Conservation (phyloP, 2,113 vertebrate genomes). For the Sander lucioperca region DNA sequence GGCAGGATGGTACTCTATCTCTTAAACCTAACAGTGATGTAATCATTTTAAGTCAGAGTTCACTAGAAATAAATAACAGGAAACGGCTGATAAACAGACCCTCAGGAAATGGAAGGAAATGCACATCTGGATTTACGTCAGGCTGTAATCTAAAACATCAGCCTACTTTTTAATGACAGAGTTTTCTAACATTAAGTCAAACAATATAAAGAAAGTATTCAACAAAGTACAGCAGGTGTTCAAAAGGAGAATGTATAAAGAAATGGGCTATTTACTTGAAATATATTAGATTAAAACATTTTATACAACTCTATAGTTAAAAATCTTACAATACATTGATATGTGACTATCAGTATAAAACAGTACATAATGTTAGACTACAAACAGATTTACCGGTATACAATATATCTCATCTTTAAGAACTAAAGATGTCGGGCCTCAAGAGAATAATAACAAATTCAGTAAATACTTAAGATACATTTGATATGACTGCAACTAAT, state of each 20-base stretch:
- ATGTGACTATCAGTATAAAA: slow-evolving; percentile 22
- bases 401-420: neutral
- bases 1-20: neutral
- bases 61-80: slow-evolving; percentile 52
- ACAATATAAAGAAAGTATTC: neutral
- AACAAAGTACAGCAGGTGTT: slow-evolving; percentile 23
- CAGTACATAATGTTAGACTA: slow-evolving; percentile 17
- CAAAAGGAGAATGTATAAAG: slow-evolving; percentile 49
- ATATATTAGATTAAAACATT: slow-evolving; percentile 65
- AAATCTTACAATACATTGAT: slow-evolving; percentile 36
- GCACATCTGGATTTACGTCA: slow-evolving; percentile 45
- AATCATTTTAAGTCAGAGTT: slow-evolving; percentile 17
- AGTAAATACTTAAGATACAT: neutral
- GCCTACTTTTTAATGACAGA: neutral
- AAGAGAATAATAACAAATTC: neutral
- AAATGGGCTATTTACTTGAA: slow-evolving; percentile 38
- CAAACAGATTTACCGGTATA: slow-evolving; percentile 6
- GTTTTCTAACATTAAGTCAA: neutral
- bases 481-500: slow-evolving; percentile 12
- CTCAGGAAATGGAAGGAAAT: slow-evolving; percentile 31
- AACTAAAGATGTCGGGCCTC: neutral
- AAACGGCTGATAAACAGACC: slow-evolving; percentile 52
- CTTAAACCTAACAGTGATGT: neutral
- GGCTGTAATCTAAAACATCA: neutral
- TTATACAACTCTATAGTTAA: slow-evolving; percentile 39